A percentile compares a stretch with the other conserved stretches of the same genome.
phyloP scores from a whole-genome alignment of 2,113 vertebrate species.

The Talpa occidentalis region DNA sequence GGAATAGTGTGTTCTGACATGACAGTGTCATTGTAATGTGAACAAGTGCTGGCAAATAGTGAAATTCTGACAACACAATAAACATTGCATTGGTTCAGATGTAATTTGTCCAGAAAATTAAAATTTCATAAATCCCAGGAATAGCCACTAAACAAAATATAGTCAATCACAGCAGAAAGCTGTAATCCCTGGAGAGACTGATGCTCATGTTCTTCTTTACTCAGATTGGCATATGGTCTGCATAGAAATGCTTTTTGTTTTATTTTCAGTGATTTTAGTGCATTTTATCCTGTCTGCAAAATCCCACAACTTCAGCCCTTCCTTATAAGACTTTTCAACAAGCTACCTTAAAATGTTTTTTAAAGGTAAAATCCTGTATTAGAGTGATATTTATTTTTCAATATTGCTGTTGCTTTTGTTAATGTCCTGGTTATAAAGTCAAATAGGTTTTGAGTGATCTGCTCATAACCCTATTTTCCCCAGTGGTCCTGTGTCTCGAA shows the following conservation, averaged over 20 bases:
- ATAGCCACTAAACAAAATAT: not conserved
- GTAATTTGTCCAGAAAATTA: not conserved
- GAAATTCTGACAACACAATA: not conserved
- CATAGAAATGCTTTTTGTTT: not conserved
- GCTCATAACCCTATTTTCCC: not conserved
- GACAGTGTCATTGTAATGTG: not conserved
- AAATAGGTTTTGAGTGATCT: not conserved
- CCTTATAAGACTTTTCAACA: not conserved
- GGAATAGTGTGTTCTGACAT: not conserved
- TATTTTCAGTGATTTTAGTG: not conserved
- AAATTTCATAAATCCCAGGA: not conserved
- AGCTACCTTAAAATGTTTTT: not conserved
- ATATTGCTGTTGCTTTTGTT: not conserved
- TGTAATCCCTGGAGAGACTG: fast-evolving
- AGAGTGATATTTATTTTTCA: not conserved
- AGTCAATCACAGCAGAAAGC: not conserved
- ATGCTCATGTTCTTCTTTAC: fast-evolving
- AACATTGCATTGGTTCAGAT: not conserved
- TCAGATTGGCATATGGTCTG: not conserved
- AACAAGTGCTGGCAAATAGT: not conserved
- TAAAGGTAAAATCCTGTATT: not conserved
- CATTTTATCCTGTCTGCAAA: not conserved
- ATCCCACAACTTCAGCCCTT: not conserved
- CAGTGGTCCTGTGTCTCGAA: not conserved
- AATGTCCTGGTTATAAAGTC: not conserved